Percentiles rank a stretch among this genome's conserved stretches.
Conservation (phyloP, 2,888 invertebrate genomes). For the Trichogramma evanescens region DNA sequence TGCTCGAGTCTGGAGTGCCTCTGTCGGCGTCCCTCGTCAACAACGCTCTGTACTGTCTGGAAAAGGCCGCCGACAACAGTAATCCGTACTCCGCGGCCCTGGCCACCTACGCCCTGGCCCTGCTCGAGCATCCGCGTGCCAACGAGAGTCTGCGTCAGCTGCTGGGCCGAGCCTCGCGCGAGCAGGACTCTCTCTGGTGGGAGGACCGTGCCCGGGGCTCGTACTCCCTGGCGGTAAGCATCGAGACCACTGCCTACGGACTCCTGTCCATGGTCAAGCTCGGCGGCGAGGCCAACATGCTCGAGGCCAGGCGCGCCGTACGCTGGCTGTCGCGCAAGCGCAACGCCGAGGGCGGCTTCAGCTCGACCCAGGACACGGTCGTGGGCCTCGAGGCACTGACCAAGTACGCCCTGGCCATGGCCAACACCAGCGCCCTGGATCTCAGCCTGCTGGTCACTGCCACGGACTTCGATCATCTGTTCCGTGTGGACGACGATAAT, state of each 20-base stretch:
- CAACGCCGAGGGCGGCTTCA: slow-evolving; percentile 64
- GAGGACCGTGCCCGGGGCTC: slow-evolving; percentile 45
- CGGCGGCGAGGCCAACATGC: slow-evolving; percentile 50
- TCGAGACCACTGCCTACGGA: slow-evolving; percentile 65
- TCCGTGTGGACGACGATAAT: slow-evolving; percentile 48
- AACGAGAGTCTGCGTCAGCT: slow-evolving; percentile 45
- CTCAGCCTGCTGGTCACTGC: slow-evolving; percentile 48
- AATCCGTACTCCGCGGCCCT: slow-evolving; percentile 50
- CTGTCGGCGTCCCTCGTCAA: slow-evolving; percentile 50
- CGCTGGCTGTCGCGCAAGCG: slow-evolving; percentile 68
- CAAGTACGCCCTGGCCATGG: slow-evolving; percentile 50
- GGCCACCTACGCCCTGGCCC: slow-evolving; percentile 51
- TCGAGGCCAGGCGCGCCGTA: slow-evolving; percentile 56
- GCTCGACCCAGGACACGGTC: slow-evolving; percentile 66
- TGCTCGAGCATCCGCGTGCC: slow-evolving; percentile 49
- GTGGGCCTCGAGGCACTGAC: slow-evolving; percentile 57
- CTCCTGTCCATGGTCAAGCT: slow-evolving; percentile 54
- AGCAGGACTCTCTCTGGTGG: slow-evolving; percentile 51
- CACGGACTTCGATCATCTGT: slow-evolving; percentile 43
- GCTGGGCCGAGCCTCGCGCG: slow-evolving; percentile 43
- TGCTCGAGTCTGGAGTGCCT: slow-evolving; percentile 55
- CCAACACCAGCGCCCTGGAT: slow-evolving; percentile 44
- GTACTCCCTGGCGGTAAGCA: slow-evolving; percentile 52
- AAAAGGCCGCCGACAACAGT: slow-evolving; percentile 45
- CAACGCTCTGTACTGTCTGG: slow-evolving; percentile 57